A percentile compares a stretch with the other conserved stretches of the same genome.
Conservation (phyloP, 1,140 invertebrate genomes). For the Steinernema feltiae region DNA sequence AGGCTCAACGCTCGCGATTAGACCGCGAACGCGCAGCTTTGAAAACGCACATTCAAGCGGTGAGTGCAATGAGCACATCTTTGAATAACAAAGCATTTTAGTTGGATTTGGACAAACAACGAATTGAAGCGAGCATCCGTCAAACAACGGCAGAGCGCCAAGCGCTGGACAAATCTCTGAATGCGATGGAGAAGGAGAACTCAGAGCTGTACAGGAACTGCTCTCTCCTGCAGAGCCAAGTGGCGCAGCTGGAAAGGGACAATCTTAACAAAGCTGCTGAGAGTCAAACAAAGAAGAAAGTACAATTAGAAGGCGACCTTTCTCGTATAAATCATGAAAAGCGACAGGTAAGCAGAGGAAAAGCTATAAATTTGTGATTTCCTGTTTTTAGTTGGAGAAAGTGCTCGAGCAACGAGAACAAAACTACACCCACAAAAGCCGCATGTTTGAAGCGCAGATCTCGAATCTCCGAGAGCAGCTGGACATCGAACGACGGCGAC, state of each 20-base stretch:
- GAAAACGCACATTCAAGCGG: conserved; percentile 27
- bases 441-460: conserved; percentile 23
- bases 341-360: conserved; percentile 19
- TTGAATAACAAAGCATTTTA: conserved; percentile 16
- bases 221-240: conserved; percentile 23
- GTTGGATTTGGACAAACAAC: conserved; percentile 26
- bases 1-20: conserved; percentile 17
- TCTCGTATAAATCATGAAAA: conserved; percentile 21
- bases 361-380: neutral
- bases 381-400: conserved; percentile 28
- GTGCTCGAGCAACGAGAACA: conserved; percentile 27
- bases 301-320: conserved; percentile 24
- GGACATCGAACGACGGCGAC: conserved; percentile 23
- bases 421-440: conserved; percentile 25
- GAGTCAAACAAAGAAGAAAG: conserved; percentile 19
- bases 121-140: conserved; percentile 20
- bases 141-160: conserved; percentile 25
- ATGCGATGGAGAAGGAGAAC: conserved; percentile 33
- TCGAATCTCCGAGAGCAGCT: conserved; percentile 27
- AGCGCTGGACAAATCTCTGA: conserved; percentile 29
- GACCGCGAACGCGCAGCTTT: conserved; percentile 17
- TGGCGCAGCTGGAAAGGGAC: conserved; percentile 27
- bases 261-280: conserved; percentile 7
- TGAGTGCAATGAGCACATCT: neutral
- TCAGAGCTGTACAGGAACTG: conserved; percentile 29